A percentile compares a stretch with the other conserved stretches of the same genome.
These are phyloP conservation scores for Dasysyrphus tricinctus DNA, from an alignment of 2,888 invertebrate species.

Conservation along the genomic window DNA sequence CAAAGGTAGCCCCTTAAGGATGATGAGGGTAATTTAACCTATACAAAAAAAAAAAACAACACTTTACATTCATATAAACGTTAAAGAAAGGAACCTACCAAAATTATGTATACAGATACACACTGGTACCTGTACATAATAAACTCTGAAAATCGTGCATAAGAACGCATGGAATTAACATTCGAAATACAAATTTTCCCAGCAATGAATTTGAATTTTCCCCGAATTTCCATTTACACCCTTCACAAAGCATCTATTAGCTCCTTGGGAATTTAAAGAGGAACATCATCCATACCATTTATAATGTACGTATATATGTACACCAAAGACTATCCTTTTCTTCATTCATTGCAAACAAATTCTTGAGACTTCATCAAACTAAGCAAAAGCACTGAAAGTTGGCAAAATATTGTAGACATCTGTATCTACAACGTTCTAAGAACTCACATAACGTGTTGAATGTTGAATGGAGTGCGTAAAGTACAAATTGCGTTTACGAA, in stretches of 20 bases:
- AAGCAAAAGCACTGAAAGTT: neutral
- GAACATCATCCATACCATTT: neutral
- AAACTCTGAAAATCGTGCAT: constrained; percentile 38
- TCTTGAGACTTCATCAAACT: constrained; percentile 58
- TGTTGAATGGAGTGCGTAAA: constrained; percentile 70
- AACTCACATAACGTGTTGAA: constrained; percentile 53
- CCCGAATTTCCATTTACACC: constrained; percentile 59
- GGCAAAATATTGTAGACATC: neutral
- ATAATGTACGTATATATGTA: too few species aligned
- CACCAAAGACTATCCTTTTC: constrained; percentile 4
- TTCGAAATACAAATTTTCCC: constrained; percentile 56
- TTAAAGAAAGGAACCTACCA: constrained; percentile 6
- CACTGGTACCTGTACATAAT: constrained; percentile 7
- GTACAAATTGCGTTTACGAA: constrained; percentile 69
- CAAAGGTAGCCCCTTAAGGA: constrained; percentile 26
- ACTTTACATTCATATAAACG: neutral
- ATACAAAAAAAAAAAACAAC: neutral
- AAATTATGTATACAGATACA: neutral
- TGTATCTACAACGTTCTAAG: neutral
- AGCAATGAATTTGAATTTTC: constrained; percentile 64
- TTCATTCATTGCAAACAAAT: constrained; percentile 16
- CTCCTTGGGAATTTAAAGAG: constrained; percentile 27
- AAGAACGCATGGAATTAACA: constrained; percentile 64
- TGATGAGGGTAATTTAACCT: constrained; percentile 46
- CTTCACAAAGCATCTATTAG: constrained; percentile 34